Conservation (phyloP, 2,888 invertebrate species). For the Polydrusus pterygomalis region DNA sequence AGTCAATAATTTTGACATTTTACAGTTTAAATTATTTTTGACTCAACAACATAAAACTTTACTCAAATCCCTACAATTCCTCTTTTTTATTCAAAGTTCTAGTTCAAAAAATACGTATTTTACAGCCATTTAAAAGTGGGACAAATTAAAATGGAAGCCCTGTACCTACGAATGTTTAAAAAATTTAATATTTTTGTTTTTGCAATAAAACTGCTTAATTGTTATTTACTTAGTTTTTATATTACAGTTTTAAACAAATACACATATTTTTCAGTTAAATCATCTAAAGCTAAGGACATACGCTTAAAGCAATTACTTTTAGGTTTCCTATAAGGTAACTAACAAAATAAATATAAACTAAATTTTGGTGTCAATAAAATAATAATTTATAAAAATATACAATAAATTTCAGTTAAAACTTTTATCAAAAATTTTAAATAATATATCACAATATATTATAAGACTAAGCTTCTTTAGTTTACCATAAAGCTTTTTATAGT, state of each 20-base stretch:
- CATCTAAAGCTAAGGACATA: neutral
- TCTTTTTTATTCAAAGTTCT: too few relatives aligned
- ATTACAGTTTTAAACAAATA: conserved; percentile 16
- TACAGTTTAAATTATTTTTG: too few relatives aligned
- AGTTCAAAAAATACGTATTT: too few relatives aligned
- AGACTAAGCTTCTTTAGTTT: neutral
- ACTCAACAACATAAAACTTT: too few relatives aligned
- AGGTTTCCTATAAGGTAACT: neutral
- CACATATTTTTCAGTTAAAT: neutral
- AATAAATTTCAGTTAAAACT: neutral
- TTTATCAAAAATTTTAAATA: conserved; percentile 14
- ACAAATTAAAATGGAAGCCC: too few relatives aligned
- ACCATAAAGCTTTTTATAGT: too few relatives aligned
- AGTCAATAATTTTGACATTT: too few relatives aligned
- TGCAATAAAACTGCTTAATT: neutral
- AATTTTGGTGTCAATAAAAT: conserved; percentile 7
- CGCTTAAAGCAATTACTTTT: neutral
- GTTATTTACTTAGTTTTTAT: neutral
- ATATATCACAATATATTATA: conserved; percentile 28
- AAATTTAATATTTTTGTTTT: too few relatives aligned
- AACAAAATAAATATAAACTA: conserved; percentile 9
- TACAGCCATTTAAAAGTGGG: too few relatives aligned
- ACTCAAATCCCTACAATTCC: too few relatives aligned
- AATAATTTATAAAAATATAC: conserved; percentile 25
- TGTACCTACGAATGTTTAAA: too few relatives aligned